Evolutionary conservation across 2,888 invertebrate species (phyloP).

Genomic region (Heliconius hortense): DNA sequence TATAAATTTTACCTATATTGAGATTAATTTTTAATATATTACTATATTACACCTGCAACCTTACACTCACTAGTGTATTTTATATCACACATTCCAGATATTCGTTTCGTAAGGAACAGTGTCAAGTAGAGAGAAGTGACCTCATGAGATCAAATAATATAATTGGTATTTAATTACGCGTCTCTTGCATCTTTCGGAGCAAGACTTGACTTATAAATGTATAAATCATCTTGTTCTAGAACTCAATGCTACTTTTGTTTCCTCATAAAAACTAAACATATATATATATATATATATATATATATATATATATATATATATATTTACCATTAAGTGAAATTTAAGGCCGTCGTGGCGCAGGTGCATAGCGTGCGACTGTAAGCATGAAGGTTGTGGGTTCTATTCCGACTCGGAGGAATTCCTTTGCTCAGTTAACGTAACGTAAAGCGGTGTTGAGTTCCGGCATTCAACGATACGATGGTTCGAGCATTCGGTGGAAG

Average conservation of each 20-base stretch:
- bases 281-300: neutral
- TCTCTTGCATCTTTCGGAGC: neutral
- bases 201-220: neutral
- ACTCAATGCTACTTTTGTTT: neutral
- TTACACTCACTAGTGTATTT: neutral
- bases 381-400: too few relatives aligned
- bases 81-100: neutral
- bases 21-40: slow-evolving; percentile 22
- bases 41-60: neutral
- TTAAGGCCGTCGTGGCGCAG: neutral
- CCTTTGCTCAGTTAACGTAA: too few relatives aligned
- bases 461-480: too few relatives aligned
- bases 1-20: slow-evolving; percentile 31
- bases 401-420: too few relatives aligned
- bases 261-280: neutral
- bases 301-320: neutral
- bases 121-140: neutral
- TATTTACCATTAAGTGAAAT: neutral
- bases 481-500: too few relatives aligned
- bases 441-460: too few relatives aligned
- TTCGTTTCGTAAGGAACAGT: neutral
- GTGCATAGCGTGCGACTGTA: too few relatives aligned
- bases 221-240: neutral
- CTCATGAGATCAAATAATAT: neutral
- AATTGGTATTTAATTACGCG: neutral